Evolutionary conservation across 1,140 invertebrate genomes (phyloP).

Genomic region (Vanessa atalanta): DNA sequence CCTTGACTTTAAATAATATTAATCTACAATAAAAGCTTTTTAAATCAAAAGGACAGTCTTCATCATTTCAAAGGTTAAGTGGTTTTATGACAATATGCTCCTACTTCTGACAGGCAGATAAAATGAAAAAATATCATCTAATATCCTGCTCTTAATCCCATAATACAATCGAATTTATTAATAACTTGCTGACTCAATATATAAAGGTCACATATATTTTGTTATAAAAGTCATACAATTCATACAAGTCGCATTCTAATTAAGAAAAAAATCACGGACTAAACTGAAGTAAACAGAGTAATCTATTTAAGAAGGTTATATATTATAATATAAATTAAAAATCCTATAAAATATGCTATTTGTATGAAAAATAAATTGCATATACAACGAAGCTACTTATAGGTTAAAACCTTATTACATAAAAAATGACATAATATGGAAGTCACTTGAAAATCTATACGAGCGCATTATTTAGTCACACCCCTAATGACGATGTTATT

Average conservation of each 20-base stretch:
- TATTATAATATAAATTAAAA: too few species aligned
- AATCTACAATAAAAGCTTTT: not conserved
- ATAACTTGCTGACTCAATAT: not conserved
- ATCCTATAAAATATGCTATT: too few species aligned
- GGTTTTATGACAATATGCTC: not conserved
- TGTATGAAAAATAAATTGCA: too few species aligned
- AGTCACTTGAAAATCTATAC: not conserved
- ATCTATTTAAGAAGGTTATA: too few species aligned
- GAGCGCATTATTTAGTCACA: not conserved
- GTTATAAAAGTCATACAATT: too few species aligned
- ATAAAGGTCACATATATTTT: not conserved
- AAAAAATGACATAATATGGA: not conserved
- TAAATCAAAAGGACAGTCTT: not conserved
- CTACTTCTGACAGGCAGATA: not conserved
- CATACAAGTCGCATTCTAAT: too few species aligned
- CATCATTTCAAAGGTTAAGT: not conserved
- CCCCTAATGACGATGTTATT: conserved; percentile 1
- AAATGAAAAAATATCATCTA: not conserved
- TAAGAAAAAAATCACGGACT: too few species aligned
- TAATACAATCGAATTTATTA: not conserved
- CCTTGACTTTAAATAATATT: not conserved
- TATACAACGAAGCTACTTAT: too few species aligned
- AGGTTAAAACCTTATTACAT: too few species aligned
- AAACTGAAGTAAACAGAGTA: too few species aligned
- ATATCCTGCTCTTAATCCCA: not conserved